Percentiles rank a stretch among this genome's conserved stretches.
Evolutionary conservation across 2,888 invertebrate species (phyloP).

Genomic region (Clivina fossor): DNA sequence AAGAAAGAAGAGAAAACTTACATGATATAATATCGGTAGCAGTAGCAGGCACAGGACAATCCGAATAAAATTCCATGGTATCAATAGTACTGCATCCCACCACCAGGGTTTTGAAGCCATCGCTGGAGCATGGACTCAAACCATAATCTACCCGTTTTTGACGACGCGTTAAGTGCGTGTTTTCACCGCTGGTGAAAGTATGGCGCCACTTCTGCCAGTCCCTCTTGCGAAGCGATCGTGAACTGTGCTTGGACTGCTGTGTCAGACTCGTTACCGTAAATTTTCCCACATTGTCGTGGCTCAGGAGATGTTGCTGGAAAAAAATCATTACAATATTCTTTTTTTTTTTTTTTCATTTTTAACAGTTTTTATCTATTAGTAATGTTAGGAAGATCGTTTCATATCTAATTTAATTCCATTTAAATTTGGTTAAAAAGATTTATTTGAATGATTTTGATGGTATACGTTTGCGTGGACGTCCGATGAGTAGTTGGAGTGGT

Average conservation of each 20-base stretch:
- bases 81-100: conserved; percentile 76
- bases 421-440: too few species aligned
- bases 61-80: conserved; percentile 77
- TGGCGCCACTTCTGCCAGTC: conserved; percentile 29
- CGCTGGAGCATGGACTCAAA: conserved; percentile 55
- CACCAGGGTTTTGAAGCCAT: conserved; percentile 68
- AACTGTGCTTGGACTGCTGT: background rate
- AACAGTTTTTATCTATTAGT: too few species aligned
- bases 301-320: conserved; percentile 80
- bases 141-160: conserved; percentile 49
- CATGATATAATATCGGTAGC: conserved; percentile 71
- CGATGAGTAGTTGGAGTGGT: too few species aligned
- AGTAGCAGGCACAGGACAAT: conserved; percentile 69
- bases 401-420: too few species aligned
- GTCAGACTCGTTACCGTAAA: conserved; percentile 59
- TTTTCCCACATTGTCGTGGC: conserved; percentile 79
- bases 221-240: conserved; percentile 10
- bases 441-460: too few species aligned
- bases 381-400: too few species aligned
- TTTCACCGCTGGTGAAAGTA: too few species aligned
- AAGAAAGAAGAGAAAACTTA: too few species aligned
- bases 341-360: too few species aligned
- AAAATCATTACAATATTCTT: too few species aligned
- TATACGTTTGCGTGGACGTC: too few species aligned
- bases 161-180: too few species aligned